phyloP scores from a whole-genome alignment of 2,797 vertebrate species.

The Esox masquinongy region DNA sequence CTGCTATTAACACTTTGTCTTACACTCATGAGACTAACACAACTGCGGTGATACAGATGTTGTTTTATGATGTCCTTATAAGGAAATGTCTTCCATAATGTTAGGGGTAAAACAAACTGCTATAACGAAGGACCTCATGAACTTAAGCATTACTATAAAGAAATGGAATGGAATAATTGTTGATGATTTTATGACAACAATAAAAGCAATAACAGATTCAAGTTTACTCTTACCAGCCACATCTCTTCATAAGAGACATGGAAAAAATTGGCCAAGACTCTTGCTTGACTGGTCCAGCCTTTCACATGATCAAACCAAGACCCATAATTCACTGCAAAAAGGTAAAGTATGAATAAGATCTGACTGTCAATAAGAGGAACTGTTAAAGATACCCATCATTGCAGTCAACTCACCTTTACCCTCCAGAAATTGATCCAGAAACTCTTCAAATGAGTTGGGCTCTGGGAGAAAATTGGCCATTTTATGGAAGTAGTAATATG shows the following conservation, averaged over 20 bases:
- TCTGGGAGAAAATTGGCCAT: slow-evolving; percentile 84
- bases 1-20: background rate
- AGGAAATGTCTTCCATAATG: background rate
- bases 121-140: background rate
- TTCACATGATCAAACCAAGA: slow-evolving; percentile 89
- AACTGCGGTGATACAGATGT: background rate
- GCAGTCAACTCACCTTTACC: slow-evolving; percentile 70
- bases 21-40: background rate
- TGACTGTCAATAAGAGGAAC: background rate
- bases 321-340: slow-evolving; percentile 77
- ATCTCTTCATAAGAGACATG: slow-evolving; percentile 85
- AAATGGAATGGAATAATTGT: background rate
- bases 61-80: background rate
- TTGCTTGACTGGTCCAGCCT: slow-evolving; percentile 77
- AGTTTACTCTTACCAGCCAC: slow-evolving; percentile 71
- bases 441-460: slow-evolving; percentile 71
- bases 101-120: background rate
- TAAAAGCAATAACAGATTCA: background rate
- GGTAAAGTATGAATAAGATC: background rate
- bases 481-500: slow-evolving; percentile 85
- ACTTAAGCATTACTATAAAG: background rate
- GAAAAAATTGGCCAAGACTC: slow-evolving; percentile 68
- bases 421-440: slow-evolving; percentile 76
- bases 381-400: background rate
- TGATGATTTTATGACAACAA: background rate